Evolutionary conservation across 2,113 vertebrate genomes (phyloP).

Genomic region (Python bivittatus): DNA sequence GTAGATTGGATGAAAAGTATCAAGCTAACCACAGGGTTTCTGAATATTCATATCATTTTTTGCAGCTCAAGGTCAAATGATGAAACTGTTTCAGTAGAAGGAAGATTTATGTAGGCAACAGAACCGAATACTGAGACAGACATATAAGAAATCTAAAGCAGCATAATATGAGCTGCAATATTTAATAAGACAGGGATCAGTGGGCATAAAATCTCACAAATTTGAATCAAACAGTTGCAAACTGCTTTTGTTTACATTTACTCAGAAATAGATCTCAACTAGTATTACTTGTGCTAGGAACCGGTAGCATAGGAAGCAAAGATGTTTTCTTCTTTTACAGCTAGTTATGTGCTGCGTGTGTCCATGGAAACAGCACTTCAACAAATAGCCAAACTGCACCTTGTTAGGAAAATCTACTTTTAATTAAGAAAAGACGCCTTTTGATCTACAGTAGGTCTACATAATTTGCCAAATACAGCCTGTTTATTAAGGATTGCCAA

Average conservation of each 20-base stretch:
- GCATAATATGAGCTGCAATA: background rate
- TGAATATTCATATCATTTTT: background rate
- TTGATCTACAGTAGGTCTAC: background rate
- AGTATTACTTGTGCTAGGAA: background rate
- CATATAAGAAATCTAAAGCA: background rate
- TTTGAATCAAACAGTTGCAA: background rate
- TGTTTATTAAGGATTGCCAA: background rate
- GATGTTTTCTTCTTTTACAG: background rate
- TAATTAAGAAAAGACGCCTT: background rate
- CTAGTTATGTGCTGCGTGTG: background rate
- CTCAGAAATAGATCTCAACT: background rate
- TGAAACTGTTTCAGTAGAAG: background rate
- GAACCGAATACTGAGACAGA: background rate
- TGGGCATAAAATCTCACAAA: background rate
- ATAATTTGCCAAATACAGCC: background rate
- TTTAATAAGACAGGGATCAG: background rate
- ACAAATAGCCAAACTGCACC: background rate
- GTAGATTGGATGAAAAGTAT: background rate
- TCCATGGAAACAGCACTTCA: conserved; percentile 5
- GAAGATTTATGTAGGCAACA: background rate
- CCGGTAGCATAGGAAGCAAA: background rate
- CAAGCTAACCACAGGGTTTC: background rate
- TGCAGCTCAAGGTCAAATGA: background rate
- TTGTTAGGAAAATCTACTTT: conserved; percentile 1
- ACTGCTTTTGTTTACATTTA: background rate